Evolutionary conservation across 2,113 vertebrate genomes (phyloP).

Genomic region (Hydropotes inermis): DNA sequence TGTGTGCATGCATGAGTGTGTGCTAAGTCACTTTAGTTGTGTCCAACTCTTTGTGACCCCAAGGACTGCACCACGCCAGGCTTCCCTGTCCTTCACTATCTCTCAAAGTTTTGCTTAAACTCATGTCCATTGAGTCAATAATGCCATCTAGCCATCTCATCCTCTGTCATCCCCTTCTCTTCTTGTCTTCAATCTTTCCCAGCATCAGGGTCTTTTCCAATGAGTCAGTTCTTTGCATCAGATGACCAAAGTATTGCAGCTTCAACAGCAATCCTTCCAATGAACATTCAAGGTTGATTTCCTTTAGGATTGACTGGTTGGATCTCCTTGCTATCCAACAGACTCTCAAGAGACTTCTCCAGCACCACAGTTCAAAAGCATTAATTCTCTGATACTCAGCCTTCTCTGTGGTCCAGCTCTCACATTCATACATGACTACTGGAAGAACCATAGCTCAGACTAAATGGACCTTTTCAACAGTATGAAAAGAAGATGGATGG

Average conservation of each 20-base stretch:
- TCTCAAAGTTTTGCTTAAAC: neutral
- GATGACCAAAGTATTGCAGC: neutral
- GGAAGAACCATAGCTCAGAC: neutral
- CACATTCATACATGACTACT: neutral
- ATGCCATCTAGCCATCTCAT: neutral
- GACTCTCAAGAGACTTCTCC: neutral
- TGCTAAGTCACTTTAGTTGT: neutral
- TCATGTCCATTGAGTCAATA: neutral
- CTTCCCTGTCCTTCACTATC: neutral
- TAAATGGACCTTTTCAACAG: no score
- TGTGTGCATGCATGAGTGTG: neutral
- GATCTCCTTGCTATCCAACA: neutral
- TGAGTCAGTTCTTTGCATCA: neutral
- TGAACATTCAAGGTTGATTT: neutral
- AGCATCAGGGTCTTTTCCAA: neutral
- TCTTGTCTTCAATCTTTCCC: neutral
- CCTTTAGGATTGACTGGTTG: neutral
- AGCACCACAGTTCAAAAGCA: neutral
- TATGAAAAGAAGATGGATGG: no score
- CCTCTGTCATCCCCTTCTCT: neutral
- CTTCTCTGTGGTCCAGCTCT: neutral
- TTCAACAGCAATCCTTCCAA: neutral
- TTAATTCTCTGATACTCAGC: neutral
- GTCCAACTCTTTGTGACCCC: neutral
- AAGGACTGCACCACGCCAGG: neutral